These are phyloP conservation scores for Phycodurus eques DNA, from an alignment of 2,113 vertebrate genomes.

Conservation along the genomic window DNA sequence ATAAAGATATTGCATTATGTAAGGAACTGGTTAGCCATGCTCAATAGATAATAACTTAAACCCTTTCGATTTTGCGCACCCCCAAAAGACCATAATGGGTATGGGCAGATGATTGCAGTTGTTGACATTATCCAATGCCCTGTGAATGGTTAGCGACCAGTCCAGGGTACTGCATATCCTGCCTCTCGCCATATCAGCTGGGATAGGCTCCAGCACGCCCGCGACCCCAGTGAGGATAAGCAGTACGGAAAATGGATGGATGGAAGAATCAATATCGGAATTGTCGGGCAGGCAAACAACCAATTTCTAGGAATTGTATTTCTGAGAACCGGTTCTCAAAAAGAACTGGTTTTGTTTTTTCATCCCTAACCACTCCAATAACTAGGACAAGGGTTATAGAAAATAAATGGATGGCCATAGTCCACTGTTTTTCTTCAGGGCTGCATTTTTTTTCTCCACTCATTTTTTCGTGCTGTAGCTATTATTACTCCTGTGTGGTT, in stretches of 20 bases:
- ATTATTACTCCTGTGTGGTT: not conserved
- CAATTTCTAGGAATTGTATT: not conserved
- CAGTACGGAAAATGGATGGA: too few species aligned
- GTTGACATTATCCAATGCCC: too few species aligned
- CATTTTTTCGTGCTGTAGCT: not conserved
- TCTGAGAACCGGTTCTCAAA: not conserved
- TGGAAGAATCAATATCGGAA: not conserved
- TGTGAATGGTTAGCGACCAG: too few species aligned
- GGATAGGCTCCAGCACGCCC: too few species aligned
- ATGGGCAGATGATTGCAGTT: not conserved
- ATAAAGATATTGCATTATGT: slow-evolving; percentile 20
- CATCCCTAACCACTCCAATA: not conserved
- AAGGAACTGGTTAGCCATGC: slow-evolving; percentile 16
- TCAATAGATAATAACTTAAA: slow-evolving; percentile 23
- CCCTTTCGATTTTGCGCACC: not conserved
- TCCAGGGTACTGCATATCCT: too few species aligned
- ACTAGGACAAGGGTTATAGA: not conserved
- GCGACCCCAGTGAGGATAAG: too few species aligned
- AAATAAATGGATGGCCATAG: too few species aligned
- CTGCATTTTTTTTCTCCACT: not conserved
- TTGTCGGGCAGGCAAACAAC: not conserved
- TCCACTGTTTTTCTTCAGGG: not conserved
- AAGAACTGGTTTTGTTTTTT: not conserved
- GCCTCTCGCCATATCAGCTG: too few species aligned
- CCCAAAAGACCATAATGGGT: not conserved